These are phyloP conservation scores for Calliopsis andreniformis DNA, from an alignment of 1,140 invertebrate species.

Conservation along the genomic window DNA sequence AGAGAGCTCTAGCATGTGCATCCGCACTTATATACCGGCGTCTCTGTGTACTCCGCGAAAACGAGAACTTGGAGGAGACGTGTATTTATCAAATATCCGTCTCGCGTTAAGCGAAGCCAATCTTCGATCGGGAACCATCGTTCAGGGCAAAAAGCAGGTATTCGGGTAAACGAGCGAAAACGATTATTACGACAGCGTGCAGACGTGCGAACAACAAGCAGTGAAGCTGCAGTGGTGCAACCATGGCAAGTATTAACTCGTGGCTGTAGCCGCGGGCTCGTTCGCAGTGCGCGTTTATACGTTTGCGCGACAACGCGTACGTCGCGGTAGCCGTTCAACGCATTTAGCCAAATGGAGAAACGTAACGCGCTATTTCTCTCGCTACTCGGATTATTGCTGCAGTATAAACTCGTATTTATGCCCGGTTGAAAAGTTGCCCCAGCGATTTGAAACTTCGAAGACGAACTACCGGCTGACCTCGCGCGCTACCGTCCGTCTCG, in stretches of 20 bases:
- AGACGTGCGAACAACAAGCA: too few relatives aligned
- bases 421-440: conserved; percentile 19
- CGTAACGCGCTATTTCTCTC: conserved; percentile 48
- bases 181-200: too few relatives aligned
- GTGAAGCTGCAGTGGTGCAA: background rate
- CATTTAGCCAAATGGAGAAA: conserved; percentile 55
- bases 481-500: background rate
- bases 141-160: background rate
- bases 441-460: conserved; percentile 22
- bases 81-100: background rate
- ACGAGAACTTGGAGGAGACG: background rate
- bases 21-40: background rate
- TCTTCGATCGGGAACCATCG: background rate
- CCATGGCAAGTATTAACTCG: conserved; percentile 11
- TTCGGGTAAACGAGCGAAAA: background rate
- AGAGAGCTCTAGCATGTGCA: background rate
- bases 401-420: conserved; percentile 31
- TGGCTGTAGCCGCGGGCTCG: background rate
- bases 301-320: conserved; percentile 25
- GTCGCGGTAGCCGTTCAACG: conserved; percentile 33
- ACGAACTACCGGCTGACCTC: background rate
- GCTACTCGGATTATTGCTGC: conserved; percentile 30
- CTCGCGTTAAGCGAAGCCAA: background rate
- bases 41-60: background rate
- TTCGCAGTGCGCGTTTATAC: background rate